Base-by-base conservation (phyloP, 2,797 vertebrate genomes). In the Eupleurogrammus muticus region DNA sequence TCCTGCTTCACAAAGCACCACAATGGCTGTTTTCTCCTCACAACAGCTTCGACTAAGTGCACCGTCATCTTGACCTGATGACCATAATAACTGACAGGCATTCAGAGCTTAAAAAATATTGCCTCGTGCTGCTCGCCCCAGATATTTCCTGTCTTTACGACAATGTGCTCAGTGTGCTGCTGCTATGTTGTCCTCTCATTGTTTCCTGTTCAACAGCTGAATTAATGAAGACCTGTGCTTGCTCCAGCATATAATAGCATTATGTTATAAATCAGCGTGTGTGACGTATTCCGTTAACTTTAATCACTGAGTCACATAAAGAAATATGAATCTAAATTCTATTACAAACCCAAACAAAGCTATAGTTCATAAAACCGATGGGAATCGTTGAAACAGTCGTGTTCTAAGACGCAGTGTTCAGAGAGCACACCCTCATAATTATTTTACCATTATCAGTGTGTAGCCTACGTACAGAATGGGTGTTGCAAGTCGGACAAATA, bases 31-130 rank as follows among this genome's bases (percentile, higher is more conserved):
- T 78, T 76, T 78, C 64, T 65, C 62, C 64, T 61, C 60, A 56
- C 72, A 73, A 70, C 60, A 75, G 76, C 66, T 60, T 66, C 68
- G 61, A 73, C 73, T 70, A 84, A 86, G 81, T 82, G 79, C 71
- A 71, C 62, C 66, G 65, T 83, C 73, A 83, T 81, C 65, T 60
- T 38, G 60, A 77, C 71, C 66, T 62, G 47, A 71, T 66, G 79
- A 77, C 36, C 54, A 71, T 53, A 60, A 72, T 51, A 60, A 72
- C 51, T 51, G 71, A 67, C 54, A 66, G 67, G 48, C 66, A 56
- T 62, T 75, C 57, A 71, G 53, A 66, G 52, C 32, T 19, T 20
- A 1, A 52, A 16, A 57, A 53, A 64, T 47, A 7, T 20, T 56
- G 13, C 16, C n/a, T 35, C n/a, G 35, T 65, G 34, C 54, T 69